These are phyloP conservation scores for Sicus ferrugineus DNA, from an alignment of 2,888 invertebrate species.

Conservation along the genomic window DNA sequence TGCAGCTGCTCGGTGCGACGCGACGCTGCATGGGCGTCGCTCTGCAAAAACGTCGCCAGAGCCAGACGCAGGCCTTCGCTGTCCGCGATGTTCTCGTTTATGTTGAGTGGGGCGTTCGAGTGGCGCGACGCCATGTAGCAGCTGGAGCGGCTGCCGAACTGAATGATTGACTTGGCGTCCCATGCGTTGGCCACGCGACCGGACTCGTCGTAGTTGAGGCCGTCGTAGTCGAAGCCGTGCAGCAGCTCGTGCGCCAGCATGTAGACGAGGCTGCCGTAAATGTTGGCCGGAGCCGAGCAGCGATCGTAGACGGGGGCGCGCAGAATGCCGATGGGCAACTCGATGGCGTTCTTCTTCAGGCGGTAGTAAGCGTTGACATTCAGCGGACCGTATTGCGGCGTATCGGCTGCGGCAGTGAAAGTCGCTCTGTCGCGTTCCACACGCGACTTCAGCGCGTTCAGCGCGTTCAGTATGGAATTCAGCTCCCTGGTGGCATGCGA, in stretches of 20 bases:
- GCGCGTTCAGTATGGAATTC: conserved; percentile 25
- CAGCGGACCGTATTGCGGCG: conserved; percentile 48
- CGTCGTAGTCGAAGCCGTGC: conserved; percentile 60
- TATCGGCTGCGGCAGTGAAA: not conserved
- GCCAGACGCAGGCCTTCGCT: conserved; percentile 57
- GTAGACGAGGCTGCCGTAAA: conserved; percentile 53
- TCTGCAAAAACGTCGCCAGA: conserved; percentile 46
- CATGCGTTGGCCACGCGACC: conserved; percentile 51
- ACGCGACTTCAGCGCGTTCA: not conserved
- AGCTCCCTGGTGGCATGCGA: conserved; percentile 25
- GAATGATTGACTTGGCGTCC: conserved; percentile 53
- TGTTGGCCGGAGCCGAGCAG: conserved; percentile 41
- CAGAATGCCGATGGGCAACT: conserved; percentile 56
- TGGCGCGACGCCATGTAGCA: conserved; percentile 52
- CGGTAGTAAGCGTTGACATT: conserved; percentile 59
- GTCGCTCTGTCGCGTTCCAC: not conserved
- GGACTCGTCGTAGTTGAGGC: conserved; percentile 55
- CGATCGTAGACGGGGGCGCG: conserved; percentile 47
- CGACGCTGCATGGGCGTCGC: conserved; percentile 4
- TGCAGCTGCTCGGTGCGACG: conserved; percentile 31
- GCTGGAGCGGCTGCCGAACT: conserved; percentile 52
- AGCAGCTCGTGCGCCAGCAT: conserved; percentile 58
- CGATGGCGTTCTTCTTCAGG: conserved; percentile 54
- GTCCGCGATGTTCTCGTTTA: conserved; percentile 61
- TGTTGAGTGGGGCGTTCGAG: conserved; percentile 47